These are phyloP conservation scores for Mastomys natalensis DNA, from an alignment of 2,113 vertebrate genomes.

Conservation along the genomic window DNA sequence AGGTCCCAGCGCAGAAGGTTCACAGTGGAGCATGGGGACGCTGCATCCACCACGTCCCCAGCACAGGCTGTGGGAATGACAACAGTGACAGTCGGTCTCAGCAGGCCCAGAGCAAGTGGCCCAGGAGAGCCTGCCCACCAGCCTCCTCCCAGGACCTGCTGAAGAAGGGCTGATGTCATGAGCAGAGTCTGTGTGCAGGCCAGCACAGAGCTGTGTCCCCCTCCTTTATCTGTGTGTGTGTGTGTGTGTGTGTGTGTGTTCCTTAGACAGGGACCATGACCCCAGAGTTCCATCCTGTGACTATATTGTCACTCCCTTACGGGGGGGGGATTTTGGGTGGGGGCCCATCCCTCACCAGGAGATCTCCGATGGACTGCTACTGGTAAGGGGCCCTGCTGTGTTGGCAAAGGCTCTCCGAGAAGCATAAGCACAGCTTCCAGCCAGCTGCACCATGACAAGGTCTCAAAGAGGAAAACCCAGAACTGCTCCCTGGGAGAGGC, in stretches of 20 bases:
- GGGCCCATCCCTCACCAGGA: neutral
- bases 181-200: no score
- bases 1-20: conserved; percentile 94
- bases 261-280: neutral
- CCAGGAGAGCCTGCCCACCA: neutral
- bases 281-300: neutral
- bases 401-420: neutral
- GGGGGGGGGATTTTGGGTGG: no score
- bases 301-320: no score
- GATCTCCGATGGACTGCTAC: neutral
- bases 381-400: neutral
- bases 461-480: neutral
- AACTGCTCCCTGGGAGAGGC: neutral
- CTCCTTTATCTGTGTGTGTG: no score
- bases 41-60: conserved; percentile 88
- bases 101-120: neutral
- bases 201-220: neutral
- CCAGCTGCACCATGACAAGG: neutral
- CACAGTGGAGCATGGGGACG: conserved; percentile 62
- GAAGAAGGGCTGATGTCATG: neutral
- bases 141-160: neutral
- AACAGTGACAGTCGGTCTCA: fast-evolving
- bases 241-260: no score
- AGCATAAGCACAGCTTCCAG: neutral
- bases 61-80: neutral